These are phyloP conservation scores for Picus viridis DNA, from an alignment of 2,797 vertebrate genomes.

Conservation along the genomic window DNA sequence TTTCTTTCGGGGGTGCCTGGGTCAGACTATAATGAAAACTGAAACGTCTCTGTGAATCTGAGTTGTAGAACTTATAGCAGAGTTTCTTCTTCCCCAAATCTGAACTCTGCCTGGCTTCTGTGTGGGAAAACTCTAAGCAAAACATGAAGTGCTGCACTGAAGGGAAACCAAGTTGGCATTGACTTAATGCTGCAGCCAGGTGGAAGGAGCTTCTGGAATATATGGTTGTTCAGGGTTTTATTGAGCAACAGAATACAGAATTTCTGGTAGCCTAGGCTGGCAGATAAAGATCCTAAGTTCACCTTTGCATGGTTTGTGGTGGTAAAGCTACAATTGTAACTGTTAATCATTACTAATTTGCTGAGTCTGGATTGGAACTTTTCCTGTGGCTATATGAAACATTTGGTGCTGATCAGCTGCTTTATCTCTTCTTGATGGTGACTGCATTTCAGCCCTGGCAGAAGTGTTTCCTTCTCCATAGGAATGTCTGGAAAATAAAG, in stretches of 20 bases:
- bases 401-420: background rate
- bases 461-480: background rate
- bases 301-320: background rate
- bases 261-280: background rate
- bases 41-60: background rate
- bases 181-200: fast-evolving
- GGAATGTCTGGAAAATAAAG: background rate
- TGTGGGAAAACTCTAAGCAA: background rate
- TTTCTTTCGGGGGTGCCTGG: too few species aligned
- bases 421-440: background rate
- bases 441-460: background rate
- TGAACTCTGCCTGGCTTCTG: background rate
- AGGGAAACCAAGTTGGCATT: background rate
- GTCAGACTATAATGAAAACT: background rate
- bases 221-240: fast-evolving
- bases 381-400: background rate
- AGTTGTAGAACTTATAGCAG: background rate
- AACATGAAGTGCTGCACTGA: background rate
- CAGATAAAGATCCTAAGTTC: background rate
- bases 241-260: background rate
- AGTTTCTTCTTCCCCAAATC: background rate
- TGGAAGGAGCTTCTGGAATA: background rate
- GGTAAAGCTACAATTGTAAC: background rate
- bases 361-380: background rate
- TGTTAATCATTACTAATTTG: background rate